phyloP scores from a whole-genome alignment of 2,888 invertebrate genomes.

The Cephus rjabovi region DNA sequence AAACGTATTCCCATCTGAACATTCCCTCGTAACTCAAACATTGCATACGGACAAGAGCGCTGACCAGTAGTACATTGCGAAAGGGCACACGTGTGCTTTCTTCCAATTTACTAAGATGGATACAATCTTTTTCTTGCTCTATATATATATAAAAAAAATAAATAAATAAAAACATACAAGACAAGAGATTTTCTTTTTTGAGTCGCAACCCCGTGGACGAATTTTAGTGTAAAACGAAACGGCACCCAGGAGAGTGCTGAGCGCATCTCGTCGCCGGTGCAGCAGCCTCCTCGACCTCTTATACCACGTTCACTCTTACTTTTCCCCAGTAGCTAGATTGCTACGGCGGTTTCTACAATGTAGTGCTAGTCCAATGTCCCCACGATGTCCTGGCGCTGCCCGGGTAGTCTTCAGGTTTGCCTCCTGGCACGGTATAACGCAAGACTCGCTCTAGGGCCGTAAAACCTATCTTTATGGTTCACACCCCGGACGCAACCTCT shows the following conservation, averaged over 20 bases:
- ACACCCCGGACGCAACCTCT: constrained; percentile 31
- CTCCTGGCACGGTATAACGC: no score
- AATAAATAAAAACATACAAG: no score
- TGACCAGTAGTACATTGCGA: neutral
- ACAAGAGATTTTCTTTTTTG: no score
- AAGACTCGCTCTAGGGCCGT: constrained; percentile 23
- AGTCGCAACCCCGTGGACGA: no score
- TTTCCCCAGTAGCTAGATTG: neutral
- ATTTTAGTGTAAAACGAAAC: constrained; percentile 5
- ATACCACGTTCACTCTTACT: constrained; percentile 1
- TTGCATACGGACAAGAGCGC: neutral
- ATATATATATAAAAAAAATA: no score
- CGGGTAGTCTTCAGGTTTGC: no score
- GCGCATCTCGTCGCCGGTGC: constrained; percentile 9
- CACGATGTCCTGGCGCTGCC: no score
- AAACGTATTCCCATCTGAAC: neutral
- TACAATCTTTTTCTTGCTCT: neutral
- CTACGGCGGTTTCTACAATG: no score
- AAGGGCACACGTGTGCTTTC: neutral
- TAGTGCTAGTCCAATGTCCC: no score
- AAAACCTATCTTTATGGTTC: constrained; percentile 47
- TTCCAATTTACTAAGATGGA: neutral
- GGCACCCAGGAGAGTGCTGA: neutral
- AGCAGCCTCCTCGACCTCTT: neutral
- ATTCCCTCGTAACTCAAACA: neutral